Conservation (phyloP, 2,888 invertebrate species). For the Candidula unifasciata region DNA sequence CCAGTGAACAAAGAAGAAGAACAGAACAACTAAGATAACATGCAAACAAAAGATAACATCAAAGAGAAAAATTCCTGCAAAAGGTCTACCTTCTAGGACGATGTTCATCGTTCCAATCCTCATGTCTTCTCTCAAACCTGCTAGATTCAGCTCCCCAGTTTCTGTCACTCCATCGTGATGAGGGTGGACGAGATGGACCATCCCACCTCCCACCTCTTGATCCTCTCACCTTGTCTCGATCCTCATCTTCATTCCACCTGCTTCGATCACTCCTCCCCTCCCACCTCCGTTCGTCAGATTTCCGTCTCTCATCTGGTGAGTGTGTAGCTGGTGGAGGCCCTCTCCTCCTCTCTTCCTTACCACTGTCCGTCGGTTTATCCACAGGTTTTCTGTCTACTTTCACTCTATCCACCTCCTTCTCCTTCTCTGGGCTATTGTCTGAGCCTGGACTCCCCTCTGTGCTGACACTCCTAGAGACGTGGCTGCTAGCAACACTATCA, state of each 20-base stretch:
- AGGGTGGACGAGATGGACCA: slow-evolving; percentile 22
- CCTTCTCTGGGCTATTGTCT: slow-evolving; percentile 23
- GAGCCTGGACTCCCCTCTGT: neutral
- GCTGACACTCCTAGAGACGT: slow-evolving; percentile 37
- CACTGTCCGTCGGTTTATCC: neutral
- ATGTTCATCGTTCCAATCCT: slow-evolving; percentile 9
- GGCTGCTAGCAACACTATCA: slow-evolving; percentile 46
- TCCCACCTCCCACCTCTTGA: slow-evolving; percentile 30
- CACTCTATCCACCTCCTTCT: slow-evolving; percentile 35
- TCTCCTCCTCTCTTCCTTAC: slow-evolving; percentile 37
- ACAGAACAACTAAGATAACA: too few species aligned
- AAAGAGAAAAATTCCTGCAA: too few species aligned
- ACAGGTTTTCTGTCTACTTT: neutral
- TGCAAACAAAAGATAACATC: too few species aligned
- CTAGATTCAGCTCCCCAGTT: slow-evolving; percentile 9
- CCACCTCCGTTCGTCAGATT: slow-evolving; percentile 42
- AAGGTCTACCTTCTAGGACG: slow-evolving; percentile 23
- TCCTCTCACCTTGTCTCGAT: slow-evolving; percentile 30
- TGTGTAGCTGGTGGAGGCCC: neutral
- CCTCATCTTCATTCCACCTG: slow-evolving; percentile 46
- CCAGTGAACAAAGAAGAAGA: too few species aligned
- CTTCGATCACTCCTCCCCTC: slow-evolving; percentile 37
- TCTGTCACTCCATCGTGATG: neutral
- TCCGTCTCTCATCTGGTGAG: neutral
- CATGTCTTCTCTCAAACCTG: slow-evolving; percentile 17